Percentiles rank a stretch among this genome's conserved stretches.
phyloP scores from a whole-genome alignment of 2,888 invertebrate genomes.

The Elaeidobius kamerunicus region DNA sequence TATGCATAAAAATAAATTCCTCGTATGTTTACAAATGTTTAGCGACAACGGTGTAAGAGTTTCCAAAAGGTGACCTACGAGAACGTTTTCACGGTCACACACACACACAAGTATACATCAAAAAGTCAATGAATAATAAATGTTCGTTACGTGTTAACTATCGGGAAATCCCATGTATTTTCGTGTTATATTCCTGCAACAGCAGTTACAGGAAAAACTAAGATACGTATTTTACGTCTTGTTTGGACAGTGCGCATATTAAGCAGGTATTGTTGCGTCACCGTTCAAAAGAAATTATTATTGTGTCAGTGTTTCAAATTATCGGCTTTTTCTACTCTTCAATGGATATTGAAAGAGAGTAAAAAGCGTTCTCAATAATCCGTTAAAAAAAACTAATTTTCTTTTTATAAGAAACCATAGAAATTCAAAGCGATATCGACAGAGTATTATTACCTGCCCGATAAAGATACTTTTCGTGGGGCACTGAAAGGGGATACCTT shows the following conservation, averaged over 20 bases:
- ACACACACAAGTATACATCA: background rate
- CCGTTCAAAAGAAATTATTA: too few species aligned
- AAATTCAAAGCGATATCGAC: constrained; percentile 11
- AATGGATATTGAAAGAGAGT: too few species aligned
- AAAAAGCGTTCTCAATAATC: constrained; percentile 9
- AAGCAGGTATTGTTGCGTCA: too few species aligned
- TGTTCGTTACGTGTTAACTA: background rate
- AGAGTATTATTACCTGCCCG: constrained; percentile 24
- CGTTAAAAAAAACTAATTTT: constrained; percentile 19
- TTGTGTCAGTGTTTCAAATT: too few species aligned
- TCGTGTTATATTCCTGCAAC: background rate
- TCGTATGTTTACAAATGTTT: too few species aligned
- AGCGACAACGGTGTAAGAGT: too few species aligned
- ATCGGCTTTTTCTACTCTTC: too few species aligned
- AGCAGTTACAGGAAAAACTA: background rate
- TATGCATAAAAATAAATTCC: too few species aligned
- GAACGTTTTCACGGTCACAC: constrained; percentile 6
- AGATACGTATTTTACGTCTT: too few species aligned
- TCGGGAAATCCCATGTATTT: constrained; percentile 1
- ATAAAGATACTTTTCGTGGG: constrained; percentile 15
- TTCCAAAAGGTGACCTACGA: constrained; percentile 8
- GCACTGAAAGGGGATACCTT: constrained; percentile 18
- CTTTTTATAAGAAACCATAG: constrained; percentile 24
- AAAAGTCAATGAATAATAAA: constrained; percentile 6
- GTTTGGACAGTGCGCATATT: too few species aligned